Evolutionary conservation across 2,113 vertebrate genomes (phyloP).

Genomic region (Theropithecus gelada): DNA sequence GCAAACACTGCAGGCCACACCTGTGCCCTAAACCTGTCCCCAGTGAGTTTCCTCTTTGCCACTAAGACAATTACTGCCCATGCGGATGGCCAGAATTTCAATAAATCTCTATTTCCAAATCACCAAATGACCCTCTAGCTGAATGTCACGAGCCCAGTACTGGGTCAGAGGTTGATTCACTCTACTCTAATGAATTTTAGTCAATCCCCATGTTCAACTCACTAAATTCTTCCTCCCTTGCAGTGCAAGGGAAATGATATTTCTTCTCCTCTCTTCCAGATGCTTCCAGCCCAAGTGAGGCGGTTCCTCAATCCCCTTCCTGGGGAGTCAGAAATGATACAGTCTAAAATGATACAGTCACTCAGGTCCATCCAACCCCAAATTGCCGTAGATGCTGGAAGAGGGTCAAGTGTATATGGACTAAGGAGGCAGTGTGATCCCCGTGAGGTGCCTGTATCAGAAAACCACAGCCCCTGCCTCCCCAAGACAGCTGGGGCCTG

Average conservation of each 20-base stretch:
- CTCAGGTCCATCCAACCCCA: not conserved
- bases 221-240: not conserved
- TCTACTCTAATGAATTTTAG: not conserved
- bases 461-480: not conserved
- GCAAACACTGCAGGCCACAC: not conserved
- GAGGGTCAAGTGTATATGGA: not conserved
- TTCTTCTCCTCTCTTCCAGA: not conserved
- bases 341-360: not conserved
- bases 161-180: not conserved
- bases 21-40: not conserved
- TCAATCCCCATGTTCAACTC: not conserved
- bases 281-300: not conserved
- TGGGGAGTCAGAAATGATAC: no score
- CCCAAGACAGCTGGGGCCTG: rapidly evolving
- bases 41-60: no score
- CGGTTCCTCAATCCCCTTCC: not conserved
- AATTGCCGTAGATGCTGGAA: rapidly evolving
- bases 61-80: not conserved
- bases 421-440: rapidly evolving
- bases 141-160: not conserved
- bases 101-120: not conserved
- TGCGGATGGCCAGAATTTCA: not conserved
- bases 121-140: not conserved
- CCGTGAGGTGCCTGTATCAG: rapidly evolving
- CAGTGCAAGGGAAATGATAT: not conserved